These are phyloP conservation scores for Urophycis tenuis DNA, from an alignment of 2,797 vertebrate genomes.

Conservation along the genomic window DNA sequence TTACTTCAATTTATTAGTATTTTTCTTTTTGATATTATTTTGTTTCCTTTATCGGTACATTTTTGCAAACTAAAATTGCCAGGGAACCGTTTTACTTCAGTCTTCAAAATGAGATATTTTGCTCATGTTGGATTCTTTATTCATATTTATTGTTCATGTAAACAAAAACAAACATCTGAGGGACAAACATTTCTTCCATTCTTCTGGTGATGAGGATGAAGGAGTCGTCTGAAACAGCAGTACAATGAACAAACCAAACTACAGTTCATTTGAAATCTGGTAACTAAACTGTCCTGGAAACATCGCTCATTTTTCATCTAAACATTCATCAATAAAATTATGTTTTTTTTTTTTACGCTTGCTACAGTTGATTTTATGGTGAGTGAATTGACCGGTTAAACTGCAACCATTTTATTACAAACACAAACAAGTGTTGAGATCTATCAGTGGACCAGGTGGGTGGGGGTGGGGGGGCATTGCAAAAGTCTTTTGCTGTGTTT, in stretches of 20 bases:
- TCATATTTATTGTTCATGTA: neutral
- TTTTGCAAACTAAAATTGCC: neutral
- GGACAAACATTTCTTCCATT: neutral
- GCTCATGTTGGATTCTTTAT: conserved; percentile 10
- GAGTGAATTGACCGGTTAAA: neutral
- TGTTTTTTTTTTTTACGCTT: neutral
- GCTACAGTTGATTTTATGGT: neutral
- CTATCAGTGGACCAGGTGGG: conserved; percentile 32
- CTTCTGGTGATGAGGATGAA: neutral
- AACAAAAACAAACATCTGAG: neutral
- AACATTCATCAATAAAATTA: conserved; percentile 11
- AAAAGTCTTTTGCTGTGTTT: conserved; percentile 19
- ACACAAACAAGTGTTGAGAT: conserved; percentile 39
- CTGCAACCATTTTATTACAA: conserved; percentile 12
- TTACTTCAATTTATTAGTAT: neutral
- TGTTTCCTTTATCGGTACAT: neutral
- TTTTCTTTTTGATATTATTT: neutral
- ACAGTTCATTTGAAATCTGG: neutral
- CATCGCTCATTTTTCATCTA: neutral
- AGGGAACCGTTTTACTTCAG: neutral
- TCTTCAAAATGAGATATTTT: conserved; percentile 17
- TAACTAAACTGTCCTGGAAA: neutral
- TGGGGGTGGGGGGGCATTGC: conserved; percentile 29
- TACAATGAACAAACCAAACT: neutral
- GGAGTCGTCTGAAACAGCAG: neutral